These are phyloP conservation scores for Stenopsyche tienmushanensis DNA, from an alignment of 1,140 invertebrate genomes.

Conservation along the genomic window DNA sequence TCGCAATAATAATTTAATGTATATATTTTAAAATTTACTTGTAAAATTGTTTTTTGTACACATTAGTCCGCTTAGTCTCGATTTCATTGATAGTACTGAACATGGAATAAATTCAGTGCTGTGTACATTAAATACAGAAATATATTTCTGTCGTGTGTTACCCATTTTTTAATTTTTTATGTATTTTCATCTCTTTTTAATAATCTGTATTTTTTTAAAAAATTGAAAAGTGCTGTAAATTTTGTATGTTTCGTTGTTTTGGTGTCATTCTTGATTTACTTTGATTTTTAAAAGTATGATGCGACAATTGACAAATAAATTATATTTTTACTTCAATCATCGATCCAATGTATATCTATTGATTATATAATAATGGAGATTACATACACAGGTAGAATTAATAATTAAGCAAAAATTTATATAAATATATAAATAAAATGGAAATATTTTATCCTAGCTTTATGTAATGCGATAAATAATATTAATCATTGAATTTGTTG, in stretches of 20 bases:
- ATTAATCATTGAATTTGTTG: constrained; percentile 37
- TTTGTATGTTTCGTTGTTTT: no score
- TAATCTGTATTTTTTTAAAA: no score
- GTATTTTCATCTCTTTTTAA: no score
- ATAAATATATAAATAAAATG: constrained; percentile 36
- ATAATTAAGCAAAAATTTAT: constrained; percentile 28
- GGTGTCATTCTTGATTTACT: constrained; percentile 9
- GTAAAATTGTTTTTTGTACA: no score
- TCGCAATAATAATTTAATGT: neutral
- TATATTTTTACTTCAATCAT: constrained; percentile 22
- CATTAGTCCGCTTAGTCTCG: no score
- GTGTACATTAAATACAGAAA: no score
- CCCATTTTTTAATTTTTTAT: no score
- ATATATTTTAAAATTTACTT: no score
- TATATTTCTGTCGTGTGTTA: no score
- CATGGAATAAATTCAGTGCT: no score
- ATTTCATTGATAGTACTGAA: no score
- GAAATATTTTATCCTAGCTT: constrained; percentile 40
- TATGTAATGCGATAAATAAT: constrained; percentile 35
- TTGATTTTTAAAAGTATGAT: constrained; percentile 3
- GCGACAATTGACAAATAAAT: constrained; percentile 14
- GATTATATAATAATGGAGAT: constrained; percentile 41
- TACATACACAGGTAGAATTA: constrained; percentile 35
- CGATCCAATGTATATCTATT: constrained; percentile 37
- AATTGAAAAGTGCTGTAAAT: no score